Conservation (phyloP, 2,888 invertebrate genomes). For the Chesias legatella region DNA sequence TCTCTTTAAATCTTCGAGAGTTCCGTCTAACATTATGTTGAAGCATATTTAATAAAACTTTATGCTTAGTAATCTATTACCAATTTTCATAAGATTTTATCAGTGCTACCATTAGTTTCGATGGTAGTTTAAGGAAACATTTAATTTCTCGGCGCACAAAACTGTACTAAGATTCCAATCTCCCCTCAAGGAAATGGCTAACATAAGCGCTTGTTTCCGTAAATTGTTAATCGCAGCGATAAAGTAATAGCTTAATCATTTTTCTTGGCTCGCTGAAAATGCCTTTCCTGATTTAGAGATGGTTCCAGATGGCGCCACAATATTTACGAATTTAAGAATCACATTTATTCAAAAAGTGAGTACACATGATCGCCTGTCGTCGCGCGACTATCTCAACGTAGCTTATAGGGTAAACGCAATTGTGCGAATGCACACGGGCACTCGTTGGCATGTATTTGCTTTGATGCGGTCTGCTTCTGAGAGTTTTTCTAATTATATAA, state of each 20-base stretch:
- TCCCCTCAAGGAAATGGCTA: constrained; percentile 27
- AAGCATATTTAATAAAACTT: constrained; percentile 42
- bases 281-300: constrained; percentile 6
- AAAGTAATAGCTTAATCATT: constrained; percentile 19
- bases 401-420: no score
- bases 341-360: no score
- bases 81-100: constrained; percentile 19
- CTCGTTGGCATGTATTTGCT: no score
- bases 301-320: no score
- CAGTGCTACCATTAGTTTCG: constrained; percentile 19
- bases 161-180: constrained; percentile 26
- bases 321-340: no score
- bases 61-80: constrained; percentile 34
- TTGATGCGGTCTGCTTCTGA: no score
- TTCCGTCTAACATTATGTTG: no score
- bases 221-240: constrained; percentile 25
- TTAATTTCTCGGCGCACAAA: constrained; percentile 31
- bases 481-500: no score
- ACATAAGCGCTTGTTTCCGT: constrained; percentile 29
- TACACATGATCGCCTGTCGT: no score
- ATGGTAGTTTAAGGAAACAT: constrained; percentile 25
- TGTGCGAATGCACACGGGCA: no score
- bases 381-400: no score
- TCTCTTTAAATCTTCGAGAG: no score
- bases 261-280: constrained; percentile 7